phyloP scores from a whole-genome alignment of 2,797 vertebrate species.

The Acipenser oxyrinchus region DNA sequence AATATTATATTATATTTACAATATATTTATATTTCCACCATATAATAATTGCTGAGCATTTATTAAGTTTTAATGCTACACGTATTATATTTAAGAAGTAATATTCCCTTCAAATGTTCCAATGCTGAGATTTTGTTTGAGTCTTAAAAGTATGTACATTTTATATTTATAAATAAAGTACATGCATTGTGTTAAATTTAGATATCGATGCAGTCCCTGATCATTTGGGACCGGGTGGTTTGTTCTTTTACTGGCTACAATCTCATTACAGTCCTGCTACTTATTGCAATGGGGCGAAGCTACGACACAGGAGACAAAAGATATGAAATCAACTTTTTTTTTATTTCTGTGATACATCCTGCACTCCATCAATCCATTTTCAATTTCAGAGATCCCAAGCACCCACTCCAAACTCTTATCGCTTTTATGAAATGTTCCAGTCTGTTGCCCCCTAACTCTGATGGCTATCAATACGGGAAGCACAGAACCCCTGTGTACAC shows the following conservation, averaged over 20 bases:
- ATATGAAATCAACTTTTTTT: neutral
- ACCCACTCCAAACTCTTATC: neutral
- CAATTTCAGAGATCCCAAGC: conserved; percentile 2
- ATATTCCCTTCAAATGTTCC: too few species aligned
- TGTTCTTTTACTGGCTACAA: neutral
- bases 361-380: conserved; percentile 3
- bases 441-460: neutral
- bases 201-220: too few species aligned
- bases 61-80: too few species aligned
- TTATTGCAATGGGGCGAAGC: neutral
- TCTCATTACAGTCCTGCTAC: neutral
- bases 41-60: too few species aligned
- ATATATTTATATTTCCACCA: too few species aligned
- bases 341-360: neutral
- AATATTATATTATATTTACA: too few species aligned
- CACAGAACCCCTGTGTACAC: conserved; percentile 1
- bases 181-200: too few species aligned
- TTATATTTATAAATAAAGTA: too few species aligned
- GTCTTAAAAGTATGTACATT: too few species aligned
- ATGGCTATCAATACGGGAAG: neutral
- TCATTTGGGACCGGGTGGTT: too few species aligned
- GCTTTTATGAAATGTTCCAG: conserved; percentile 11
- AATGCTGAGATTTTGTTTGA: too few species aligned
- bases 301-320: neutral
- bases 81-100: too few species aligned